These are phyloP conservation scores for Lysandra bellargus DNA, from an alignment of 2,888 invertebrate species.

Conservation along the genomic window DNA sequence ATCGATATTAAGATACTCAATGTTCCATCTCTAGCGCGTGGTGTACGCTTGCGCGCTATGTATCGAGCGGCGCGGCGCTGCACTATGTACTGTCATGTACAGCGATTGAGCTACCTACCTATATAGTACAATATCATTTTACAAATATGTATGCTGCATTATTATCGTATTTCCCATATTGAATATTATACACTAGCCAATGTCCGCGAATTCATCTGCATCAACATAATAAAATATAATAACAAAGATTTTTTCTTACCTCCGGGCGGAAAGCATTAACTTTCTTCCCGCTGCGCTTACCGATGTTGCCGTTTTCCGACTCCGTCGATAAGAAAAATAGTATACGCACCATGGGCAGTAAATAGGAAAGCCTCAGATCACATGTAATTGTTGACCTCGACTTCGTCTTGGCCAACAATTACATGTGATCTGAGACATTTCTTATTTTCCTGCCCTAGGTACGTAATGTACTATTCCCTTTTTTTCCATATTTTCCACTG, in stretches of 20 bases:
- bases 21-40: slow-evolving; percentile 38
- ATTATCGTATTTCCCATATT: not conserved
- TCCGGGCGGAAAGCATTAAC: too few species aligned
- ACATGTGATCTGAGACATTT: too few species aligned
- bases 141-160: not conserved
- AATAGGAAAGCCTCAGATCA: too few species aligned
- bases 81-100: slow-evolving; percentile 31
- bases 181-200: not conserved
- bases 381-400: too few species aligned
- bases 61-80: slow-evolving; percentile 56
- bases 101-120: not conserved
- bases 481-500: not conserved
- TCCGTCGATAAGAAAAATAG: too few species aligned
- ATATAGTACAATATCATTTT: not conserved
- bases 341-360: too few species aligned
- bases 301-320: too few species aligned
- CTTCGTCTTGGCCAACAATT: too few species aligned
- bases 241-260: not conserved
- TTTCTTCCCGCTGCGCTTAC: too few species aligned
- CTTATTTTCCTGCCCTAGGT: too few species aligned
- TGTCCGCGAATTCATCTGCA: not conserved
- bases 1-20: not conserved
- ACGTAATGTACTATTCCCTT: too few species aligned
- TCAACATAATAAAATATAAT: too few species aligned
- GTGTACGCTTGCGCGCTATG: slow-evolving; percentile 69